A percentile compares a stretch with the other conserved stretches of the same genome.
phyloP scores from a whole-genome alignment of 2,888 invertebrate genomes.

The Liopterus haemorrhoidalis region DNA sequence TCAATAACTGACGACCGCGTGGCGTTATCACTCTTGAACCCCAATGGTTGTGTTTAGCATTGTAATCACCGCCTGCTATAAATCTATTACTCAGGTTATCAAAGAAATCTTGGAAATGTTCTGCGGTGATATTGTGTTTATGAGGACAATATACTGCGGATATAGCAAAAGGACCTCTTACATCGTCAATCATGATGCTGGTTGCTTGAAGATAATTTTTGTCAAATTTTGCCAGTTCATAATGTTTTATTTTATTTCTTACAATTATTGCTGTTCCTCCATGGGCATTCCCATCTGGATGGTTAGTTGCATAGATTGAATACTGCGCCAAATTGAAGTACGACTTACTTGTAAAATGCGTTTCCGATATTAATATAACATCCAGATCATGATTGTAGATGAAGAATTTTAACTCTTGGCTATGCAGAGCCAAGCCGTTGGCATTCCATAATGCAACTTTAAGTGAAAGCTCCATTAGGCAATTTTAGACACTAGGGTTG shows the following conservation, averaged over 20 bases:
- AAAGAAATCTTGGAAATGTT: conserved; percentile 8
- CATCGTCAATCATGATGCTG: conserved; percentile 3
- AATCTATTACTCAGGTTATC: conserved; percentile 21
- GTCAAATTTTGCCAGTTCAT: conserved; percentile 2
- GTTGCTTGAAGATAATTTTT: conserved; percentile 1
- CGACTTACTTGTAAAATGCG: conserved; percentile 5
- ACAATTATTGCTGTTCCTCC: conserved; percentile 8
- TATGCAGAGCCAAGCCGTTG: conserved; percentile 10
- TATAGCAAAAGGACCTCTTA: neutral
- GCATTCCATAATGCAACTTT: conserved; percentile 15
- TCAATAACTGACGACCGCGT: too few species aligned
- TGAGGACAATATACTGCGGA: conserved; percentile 1
- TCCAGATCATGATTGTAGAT: conserved; percentile 1
- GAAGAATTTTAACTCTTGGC: conserved; percentile 13
- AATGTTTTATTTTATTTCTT: conserved; percentile 7
- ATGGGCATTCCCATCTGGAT: conserved; percentile 6
- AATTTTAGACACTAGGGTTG: conserved; percentile 11
- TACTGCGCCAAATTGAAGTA: conserved; percentile 4
- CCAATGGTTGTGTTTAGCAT: conserved; percentile 30
- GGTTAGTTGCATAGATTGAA: conserved; percentile 5
- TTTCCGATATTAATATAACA: conserved; percentile 5
- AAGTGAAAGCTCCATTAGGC: conserved; percentile 4
- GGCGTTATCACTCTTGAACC: conserved; percentile 5
- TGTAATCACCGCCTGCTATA: conserved; percentile 27
- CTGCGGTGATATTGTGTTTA: conserved; percentile 1